Percentiles rank a stretch among this genome's conserved stretches.
phyloP scores from a whole-genome alignment of 2,113 vertebrate genomes.

The Apus apus region DNA sequence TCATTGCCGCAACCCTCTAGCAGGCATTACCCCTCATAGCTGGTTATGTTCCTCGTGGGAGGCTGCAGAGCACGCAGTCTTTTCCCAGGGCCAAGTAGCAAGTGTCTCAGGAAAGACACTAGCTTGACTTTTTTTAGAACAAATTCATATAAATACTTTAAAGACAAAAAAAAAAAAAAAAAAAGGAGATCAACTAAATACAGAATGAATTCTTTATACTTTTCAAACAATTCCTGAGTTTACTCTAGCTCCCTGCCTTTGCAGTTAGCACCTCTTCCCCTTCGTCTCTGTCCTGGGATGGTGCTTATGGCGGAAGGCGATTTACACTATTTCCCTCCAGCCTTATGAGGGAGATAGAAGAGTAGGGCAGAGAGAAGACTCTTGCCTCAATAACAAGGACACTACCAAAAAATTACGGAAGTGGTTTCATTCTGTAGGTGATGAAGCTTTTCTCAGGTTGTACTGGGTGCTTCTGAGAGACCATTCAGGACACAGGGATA shows the following conservation, averaged over 20 bases:
- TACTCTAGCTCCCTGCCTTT: not conserved
- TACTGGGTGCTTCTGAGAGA: not conserved
- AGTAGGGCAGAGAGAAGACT: not conserved
- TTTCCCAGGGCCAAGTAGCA: not conserved
- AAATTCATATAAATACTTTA: not conserved
- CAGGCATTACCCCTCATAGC: not conserved
- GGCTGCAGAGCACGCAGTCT: not conserved
- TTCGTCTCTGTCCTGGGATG: not conserved
- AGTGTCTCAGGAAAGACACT: not conserved
- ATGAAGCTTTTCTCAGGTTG: accelerated
- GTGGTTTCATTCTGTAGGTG: not conserved
- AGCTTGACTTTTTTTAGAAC: not conserved
- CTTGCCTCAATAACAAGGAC: not conserved
- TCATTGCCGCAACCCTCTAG: not conserved
- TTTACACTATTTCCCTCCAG: not conserved
- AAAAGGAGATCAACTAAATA: not conserved
- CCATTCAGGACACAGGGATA: not conserved
- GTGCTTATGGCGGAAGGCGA: not conserved
- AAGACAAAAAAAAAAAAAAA: not conserved
- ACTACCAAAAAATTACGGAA: not conserved
- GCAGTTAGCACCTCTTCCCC: not conserved
- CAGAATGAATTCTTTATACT: not conserved
- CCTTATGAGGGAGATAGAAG: not conserved
- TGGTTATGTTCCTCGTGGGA: not conserved
- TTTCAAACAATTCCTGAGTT: not conserved